Conservation (phyloP, 2,888 invertebrate species). For the Acanthosepion pharaonis region DNA sequence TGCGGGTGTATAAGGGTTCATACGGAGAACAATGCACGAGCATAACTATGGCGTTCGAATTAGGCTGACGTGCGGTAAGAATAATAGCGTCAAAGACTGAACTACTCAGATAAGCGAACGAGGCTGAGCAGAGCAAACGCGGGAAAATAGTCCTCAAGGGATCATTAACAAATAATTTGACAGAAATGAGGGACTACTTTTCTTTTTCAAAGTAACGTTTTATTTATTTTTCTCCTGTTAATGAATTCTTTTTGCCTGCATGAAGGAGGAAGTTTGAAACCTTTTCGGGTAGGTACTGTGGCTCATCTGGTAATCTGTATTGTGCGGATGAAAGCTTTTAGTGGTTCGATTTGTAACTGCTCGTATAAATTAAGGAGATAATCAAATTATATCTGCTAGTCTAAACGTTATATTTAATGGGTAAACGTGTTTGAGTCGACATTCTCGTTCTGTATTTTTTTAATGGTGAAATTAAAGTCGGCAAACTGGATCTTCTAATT, state of each 20-base stretch:
- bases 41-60: not conserved
- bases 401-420: too few species aligned
- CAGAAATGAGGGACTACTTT: not conserved
- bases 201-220: not conserved
- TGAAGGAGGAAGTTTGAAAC: not conserved
- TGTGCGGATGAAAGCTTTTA: too few species aligned
- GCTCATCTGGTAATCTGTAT: not conserved
- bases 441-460: too few species aligned
- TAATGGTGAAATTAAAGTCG: too few species aligned
- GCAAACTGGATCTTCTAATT: too few species aligned
- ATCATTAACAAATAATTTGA: not conserved
- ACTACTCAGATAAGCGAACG: not conserved
- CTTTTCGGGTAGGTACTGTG: not conserved
- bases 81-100: not conserved
- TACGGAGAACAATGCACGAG: not conserved
- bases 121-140: not conserved
- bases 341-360: too few species aligned
- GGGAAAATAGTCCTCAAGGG: not conserved
- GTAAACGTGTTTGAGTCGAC: too few species aligned
- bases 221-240: not conserved
- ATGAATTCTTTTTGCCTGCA: conserved; percentile 21
- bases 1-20: not conserved
- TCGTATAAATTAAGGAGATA: too few species aligned
- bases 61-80: not conserved
- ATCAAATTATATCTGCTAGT: too few species aligned